Percentiles rank a stretch among this genome's conserved stretches.
Conservation (phyloP, 2,888 invertebrate species). For the Cybosia mesomella region DNA sequence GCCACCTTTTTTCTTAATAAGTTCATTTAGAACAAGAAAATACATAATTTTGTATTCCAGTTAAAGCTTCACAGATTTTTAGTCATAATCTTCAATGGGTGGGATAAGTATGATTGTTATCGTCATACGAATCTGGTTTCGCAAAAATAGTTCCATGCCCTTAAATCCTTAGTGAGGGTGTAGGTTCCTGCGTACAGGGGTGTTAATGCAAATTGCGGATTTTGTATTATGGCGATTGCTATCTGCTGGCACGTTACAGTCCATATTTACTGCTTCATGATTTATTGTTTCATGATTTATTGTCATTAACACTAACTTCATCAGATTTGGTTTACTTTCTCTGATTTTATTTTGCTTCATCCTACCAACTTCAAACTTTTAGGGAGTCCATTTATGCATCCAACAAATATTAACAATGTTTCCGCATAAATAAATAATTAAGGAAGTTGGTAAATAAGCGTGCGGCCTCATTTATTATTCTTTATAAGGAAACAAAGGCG, state of each 20-base stretch:
- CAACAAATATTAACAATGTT: conserved; percentile 83
- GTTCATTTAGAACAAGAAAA: not conserved
- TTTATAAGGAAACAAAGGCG: conserved; percentile 88
- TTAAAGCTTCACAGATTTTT: not conserved
- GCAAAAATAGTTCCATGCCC: conserved; percentile 37
- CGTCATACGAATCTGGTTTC: conserved; percentile 35
- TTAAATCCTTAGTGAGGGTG: conserved; percentile 43
- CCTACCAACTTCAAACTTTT: conserved; percentile 40
- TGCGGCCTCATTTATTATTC: conserved; percentile 87
- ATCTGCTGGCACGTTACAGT: conserved; percentile 62
- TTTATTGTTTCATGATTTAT: conserved; percentile 67
- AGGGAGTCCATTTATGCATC: conserved; percentile 65
- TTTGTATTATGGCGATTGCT: conserved; percentile 74
- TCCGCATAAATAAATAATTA: conserved; percentile 86
- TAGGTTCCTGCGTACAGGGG: conserved; percentile 53
- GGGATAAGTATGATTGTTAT: conserved; percentile 29
- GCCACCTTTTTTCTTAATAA: not conserved
- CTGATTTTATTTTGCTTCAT: conserved; percentile 14
- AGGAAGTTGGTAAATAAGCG: conserved; percentile 86
- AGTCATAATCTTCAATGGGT: not conserved
- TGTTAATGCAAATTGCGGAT: conserved; percentile 78
- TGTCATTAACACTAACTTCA: conserved; percentile 37
- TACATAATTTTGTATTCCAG: not conserved
- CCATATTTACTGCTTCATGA: conserved; percentile 65
- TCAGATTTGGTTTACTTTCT: not conserved